phyloP scores from a whole-genome alignment of 2,113 vertebrate species.

The Macrotis lagotis region DNA sequence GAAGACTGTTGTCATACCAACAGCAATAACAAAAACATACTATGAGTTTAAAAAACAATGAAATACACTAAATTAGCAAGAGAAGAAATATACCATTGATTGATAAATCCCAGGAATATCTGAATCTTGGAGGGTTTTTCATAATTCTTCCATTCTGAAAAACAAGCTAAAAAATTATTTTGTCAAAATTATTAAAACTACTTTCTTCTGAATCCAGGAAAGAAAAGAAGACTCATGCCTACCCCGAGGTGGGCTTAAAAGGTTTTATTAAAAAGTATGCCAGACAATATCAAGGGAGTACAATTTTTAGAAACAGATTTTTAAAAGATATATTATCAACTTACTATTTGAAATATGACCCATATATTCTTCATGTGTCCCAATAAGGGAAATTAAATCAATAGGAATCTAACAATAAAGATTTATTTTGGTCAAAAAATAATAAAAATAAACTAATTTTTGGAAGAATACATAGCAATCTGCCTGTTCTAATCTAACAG shows the following conservation, averaged over 20 bases:
- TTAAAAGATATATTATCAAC: neutral
- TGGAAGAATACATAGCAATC: neutral
- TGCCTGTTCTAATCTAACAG: neutral
- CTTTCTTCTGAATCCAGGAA: neutral
- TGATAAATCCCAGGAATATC: neutral
- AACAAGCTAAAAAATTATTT: neutral
- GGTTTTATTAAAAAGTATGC: neutral
- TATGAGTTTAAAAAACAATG: neutral
- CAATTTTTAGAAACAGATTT: neutral
- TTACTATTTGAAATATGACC: neutral
- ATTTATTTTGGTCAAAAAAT: neutral
- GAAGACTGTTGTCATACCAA: neutral
- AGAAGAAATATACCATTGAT: accelerated
- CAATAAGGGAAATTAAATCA: neutral
- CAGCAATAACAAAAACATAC: neutral
- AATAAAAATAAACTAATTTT: neutral
- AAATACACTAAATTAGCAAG: neutral
- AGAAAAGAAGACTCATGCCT: neutral
- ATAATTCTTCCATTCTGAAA: neutral
- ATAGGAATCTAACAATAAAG: neutral
- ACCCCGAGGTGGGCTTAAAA: neutral
- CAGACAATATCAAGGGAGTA: no score
- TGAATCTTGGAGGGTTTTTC: no score
- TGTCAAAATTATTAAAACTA: neutral
- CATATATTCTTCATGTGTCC: neutral